phyloP scores from a whole-genome alignment of 64 coral and sea anemone species.

The Stichodactyla mertensii region DNA sequence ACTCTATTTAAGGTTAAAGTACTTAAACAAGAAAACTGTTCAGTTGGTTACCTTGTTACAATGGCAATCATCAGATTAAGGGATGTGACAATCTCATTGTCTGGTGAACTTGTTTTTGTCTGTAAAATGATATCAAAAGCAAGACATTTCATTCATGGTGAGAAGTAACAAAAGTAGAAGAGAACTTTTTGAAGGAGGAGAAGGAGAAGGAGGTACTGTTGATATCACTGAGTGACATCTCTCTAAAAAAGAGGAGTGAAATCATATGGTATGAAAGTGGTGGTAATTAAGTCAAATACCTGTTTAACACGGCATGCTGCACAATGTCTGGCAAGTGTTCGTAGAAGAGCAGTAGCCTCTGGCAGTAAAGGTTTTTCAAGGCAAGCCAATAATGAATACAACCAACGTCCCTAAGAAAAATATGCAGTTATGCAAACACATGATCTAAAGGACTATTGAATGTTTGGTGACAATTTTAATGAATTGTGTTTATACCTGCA shows the following conservation, averaged over 20 bases:
- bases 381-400: constrained; percentile 79
- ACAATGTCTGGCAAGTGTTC: constrained; percentile 67
- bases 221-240: no score
- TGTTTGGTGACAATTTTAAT: not conserved
- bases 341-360: constrained; percentile 51
- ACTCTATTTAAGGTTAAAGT: no score
- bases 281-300: not conserved
- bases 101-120: not conserved
- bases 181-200: no score
- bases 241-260: no score
- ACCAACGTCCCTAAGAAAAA: constrained; percentile 65
- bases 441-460: not conserved
- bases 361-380: constrained; percentile 74
- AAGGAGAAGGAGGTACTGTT: no score
- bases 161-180: no score
- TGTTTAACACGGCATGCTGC: constrained; percentile 48
- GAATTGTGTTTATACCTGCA: constrained; percentile 33
- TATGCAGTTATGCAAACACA: not conserved
- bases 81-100: constrained; percentile 18
- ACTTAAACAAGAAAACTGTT: no score
- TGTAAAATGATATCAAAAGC: not conserved
- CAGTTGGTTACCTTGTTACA: constrained; percentile 37
- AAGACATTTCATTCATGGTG: not conserved
- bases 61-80: constrained; percentile 53
- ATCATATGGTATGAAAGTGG: no score